Evolutionary conservation across 2,113 vertebrate species (phyloP).

Genomic region (Notechis scutatus): DNA sequence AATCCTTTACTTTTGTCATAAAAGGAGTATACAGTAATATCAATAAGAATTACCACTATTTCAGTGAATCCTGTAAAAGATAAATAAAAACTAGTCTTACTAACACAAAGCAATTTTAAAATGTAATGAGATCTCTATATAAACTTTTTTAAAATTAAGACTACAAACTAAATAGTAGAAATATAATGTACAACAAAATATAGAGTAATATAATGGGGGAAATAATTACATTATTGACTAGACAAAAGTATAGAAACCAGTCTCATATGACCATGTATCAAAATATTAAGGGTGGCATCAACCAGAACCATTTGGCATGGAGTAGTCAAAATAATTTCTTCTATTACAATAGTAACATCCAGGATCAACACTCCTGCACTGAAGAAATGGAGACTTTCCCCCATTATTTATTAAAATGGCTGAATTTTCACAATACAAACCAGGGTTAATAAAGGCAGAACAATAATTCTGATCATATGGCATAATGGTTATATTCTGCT

Average conservation of each 20-base stretch:
- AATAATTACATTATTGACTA: background rate
- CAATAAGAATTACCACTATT: background rate
- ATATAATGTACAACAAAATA: background rate
- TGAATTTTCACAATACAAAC: background rate
- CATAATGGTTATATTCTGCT: background rate
- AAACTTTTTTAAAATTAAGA: background rate
- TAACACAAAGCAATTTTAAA: background rate
- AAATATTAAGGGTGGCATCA: background rate
- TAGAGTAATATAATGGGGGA: background rate
- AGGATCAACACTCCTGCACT: background rate
- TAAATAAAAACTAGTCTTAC: background rate
- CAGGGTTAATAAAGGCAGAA: background rate
- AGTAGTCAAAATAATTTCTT: background rate
- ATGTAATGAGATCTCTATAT: background rate
- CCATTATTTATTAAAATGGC: background rate
- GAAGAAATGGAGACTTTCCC: background rate
- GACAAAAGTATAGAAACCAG: background rate
- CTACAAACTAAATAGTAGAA: background rate
- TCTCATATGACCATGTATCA: background rate
- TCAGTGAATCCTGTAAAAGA: background rate
- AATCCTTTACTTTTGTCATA: background rate
- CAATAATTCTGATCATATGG: background rate
- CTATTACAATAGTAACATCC: background rate
- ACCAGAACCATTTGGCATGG: background rate
- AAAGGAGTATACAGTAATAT: background rate